A percentile compares a stretch with the other conserved stretches of the same genome.
Conservation (phyloP, 2,113 vertebrate species). For the Gallinago jamesoni region DNA sequence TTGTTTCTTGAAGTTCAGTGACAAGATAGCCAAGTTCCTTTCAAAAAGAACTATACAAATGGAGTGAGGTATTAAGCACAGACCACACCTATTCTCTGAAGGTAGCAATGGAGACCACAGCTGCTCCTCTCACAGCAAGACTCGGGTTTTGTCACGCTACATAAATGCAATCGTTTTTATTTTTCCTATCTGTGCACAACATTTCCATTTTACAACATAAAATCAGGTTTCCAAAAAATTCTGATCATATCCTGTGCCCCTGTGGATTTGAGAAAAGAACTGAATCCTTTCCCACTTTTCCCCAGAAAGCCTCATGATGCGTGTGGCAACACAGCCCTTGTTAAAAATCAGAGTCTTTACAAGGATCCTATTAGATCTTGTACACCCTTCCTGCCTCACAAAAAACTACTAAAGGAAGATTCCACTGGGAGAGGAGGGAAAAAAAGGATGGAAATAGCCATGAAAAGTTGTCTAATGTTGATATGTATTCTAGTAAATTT, state of each 20-base stretch:
- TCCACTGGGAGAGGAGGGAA: background rate
- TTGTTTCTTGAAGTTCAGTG: background rate
- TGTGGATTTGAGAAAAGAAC: background rate
- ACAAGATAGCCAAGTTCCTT: constrained; percentile 5
- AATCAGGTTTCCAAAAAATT: background rate
- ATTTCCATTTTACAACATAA: constrained; percentile 29
- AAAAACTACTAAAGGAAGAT: background rate
- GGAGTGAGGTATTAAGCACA: background rate
- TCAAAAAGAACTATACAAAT: background rate
- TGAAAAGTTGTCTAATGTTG: background rate
- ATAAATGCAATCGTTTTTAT: background rate
- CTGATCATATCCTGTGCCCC: background rate
- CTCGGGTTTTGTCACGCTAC: background rate
- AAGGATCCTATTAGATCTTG: background rate
- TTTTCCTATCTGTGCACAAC: background rate
- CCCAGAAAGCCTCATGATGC: background rate
- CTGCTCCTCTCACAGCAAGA: constrained; percentile 18
- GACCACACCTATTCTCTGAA: constrained; percentile 45
- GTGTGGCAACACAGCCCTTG: background rate
- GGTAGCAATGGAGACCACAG: constrained; percentile 11
- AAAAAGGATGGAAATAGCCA: background rate
- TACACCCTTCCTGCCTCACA: background rate
- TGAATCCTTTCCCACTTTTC: background rate
- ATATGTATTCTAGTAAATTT: background rate
- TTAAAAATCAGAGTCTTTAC: background rate